Percentiles rank a stretch among this genome's conserved stretches.
Conservation (phyloP, 2,113 vertebrate genomes). For the Salminus brasiliensis region DNA sequence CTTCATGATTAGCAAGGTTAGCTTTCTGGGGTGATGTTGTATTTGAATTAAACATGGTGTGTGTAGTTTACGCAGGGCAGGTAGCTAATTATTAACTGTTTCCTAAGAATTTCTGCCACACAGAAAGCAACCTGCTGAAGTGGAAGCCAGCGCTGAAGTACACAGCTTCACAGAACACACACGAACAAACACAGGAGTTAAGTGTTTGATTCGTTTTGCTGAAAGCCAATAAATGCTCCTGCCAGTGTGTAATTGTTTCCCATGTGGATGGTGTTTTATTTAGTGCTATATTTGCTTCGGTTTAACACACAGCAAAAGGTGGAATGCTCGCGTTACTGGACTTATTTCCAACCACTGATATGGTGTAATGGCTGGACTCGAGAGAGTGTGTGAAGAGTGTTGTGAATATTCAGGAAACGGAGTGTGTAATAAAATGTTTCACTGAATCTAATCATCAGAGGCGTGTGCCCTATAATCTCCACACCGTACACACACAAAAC, state of each 20-base stretch:
- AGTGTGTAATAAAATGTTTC: neutral
- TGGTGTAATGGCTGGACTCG: conserved; percentile 1
- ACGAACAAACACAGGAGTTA: neutral
- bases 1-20: neutral
- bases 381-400: conserved; percentile 11
- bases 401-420: neutral
- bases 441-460: too few relatives aligned
- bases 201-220: conserved; percentile 35
- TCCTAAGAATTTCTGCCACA: neutral
- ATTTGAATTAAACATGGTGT: neutral
- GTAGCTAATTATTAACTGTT: neutral
- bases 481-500: too few relatives aligned
- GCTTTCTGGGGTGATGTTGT: neutral
- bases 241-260: conserved; percentile 47
- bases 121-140: neutral
- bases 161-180: neutral
- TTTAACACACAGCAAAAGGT: conserved; percentile 37
- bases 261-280: conserved; percentile 38
- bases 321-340: conserved; percentile 26
- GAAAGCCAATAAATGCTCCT: conserved; percentile 24
- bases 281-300: conserved; percentile 35
- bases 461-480: too few relatives aligned
- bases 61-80: neutral
- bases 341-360: conserved; percentile 29
- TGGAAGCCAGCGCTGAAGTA: neutral